A percentile compares a stretch with the other conserved stretches of the same genome.
Conservation (phyloP, 2,113 vertebrate species). For the Scopus umbretta region DNA sequence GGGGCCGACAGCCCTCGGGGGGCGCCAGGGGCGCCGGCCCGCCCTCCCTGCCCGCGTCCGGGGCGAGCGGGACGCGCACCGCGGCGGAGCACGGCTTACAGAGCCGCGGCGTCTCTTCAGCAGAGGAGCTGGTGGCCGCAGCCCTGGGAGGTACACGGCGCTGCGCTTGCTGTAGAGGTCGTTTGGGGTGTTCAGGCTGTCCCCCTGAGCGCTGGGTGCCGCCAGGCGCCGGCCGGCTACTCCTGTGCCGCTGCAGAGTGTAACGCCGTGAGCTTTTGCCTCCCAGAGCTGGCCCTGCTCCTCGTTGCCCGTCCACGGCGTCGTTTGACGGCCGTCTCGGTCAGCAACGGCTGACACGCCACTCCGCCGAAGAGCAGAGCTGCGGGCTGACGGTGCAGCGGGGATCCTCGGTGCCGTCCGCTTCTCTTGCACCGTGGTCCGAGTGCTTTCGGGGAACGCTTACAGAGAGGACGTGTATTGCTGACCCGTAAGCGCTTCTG, state of each 20-base stretch:
- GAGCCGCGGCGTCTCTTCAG: background rate
- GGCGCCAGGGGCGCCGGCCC: background rate
- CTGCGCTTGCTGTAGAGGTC: background rate
- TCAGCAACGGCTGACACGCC: background rate
- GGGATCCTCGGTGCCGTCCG: rapidly evolving
- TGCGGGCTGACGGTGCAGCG: rapidly evolving
- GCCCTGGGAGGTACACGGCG: rapidly evolving
- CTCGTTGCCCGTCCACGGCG: background rate
- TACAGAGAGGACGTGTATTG: rapidly evolving
- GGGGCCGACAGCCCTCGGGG: background rate
- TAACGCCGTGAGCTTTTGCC: background rate
- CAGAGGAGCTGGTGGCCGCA: background rate
- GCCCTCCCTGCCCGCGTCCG: background rate
- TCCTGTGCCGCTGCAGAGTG: background rate
- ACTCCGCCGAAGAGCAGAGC: background rate
- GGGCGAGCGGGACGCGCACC: too few relatives aligned
- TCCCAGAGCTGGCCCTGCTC: background rate
- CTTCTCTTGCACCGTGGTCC: rapidly evolving
- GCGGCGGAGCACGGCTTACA: background rate
- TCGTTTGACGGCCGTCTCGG: too few relatives aligned
- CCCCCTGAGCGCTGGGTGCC: background rate
- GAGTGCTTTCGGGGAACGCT: rapidly evolving
- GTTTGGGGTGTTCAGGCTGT: rapidly evolving
- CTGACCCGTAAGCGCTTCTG: too few relatives aligned
- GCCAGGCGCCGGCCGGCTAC: too few relatives aligned